Base-by-base conservation (phyloP, 2,888 invertebrate species). In the Rhagophthalmus giganteus region DNA sequence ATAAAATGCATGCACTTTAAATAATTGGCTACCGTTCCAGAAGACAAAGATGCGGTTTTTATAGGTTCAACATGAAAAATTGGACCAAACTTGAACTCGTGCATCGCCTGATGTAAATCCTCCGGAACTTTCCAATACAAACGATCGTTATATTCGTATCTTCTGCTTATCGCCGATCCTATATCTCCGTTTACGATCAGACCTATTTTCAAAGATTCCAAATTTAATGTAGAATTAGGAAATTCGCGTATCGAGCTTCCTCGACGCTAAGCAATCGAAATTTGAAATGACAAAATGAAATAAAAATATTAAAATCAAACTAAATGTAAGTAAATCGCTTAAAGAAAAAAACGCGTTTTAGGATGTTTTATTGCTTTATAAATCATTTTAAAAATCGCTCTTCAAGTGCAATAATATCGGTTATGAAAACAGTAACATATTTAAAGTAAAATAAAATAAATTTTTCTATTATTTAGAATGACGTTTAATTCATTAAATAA, bases 31-130 rank as follows among this genome's bases (percentile, higher is more conserved):
- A 37, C 35, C 32, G 50, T 44, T 15, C 26, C 9, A 14, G 42
- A 44, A 20, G 15, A 10, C 9, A 44, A 15, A 2, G 38, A 14
- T 9, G 15, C 13, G 12, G 47, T 42, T 38, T 30, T 3, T 10
- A 42, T 7, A n/a, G 54, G 40, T 27, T 45, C 39, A 0, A 54
- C 40, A 20, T 34, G 24, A 41, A 54, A 49, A 16, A 54, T 14
- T 1, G 49, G 49, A 2, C 39, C 54, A 24, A 49, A 16, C 24
- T 49, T 54, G 9, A 49, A 14, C 44, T 54, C 49, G 10, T 45
- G 39, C 27, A 52, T 31, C 5, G 11, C 9, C 1, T 24, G 7
- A 14, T 24, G 20, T 7, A 25, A 25, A 9, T 39, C 34, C 11
- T 40, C 40, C 2, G 54, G 40, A 14, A 49, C 9, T 5, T 24